Percentiles rank a stretch among this genome's conserved stretches.
Conservation (phyloP, 2,113 vertebrate species). For the Megaleporinus macrocephalus region DNA sequence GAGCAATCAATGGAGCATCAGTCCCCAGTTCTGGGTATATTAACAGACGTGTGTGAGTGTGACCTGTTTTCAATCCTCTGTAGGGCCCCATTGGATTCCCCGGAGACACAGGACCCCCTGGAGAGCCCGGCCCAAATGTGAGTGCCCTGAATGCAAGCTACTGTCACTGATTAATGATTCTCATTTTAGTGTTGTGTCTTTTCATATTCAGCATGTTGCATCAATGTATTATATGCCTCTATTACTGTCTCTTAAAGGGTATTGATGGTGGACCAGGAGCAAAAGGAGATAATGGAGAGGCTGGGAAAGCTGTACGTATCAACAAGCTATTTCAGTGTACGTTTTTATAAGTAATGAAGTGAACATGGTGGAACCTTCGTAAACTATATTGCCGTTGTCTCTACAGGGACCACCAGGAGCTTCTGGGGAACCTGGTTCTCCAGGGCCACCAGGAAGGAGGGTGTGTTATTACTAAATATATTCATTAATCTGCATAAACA, state of each 20-base stretch:
- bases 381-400: background rate
- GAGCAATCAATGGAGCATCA: background rate
- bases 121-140: slow-evolving; percentile 84
- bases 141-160: slow-evolving; percentile 45
- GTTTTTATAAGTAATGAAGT: background rate
- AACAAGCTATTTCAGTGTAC: background rate
- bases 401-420: slow-evolving; percentile 86
- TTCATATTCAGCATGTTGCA: slow-evolving; percentile 12
- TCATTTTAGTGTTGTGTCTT: background rate
- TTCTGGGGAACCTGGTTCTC: slow-evolving; percentile 87
- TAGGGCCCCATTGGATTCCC: slow-evolving; percentile 87
- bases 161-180: slow-evolving; percentile 19
- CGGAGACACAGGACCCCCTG: slow-evolving; percentile 82
- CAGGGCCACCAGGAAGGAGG: slow-evolving; percentile 86
- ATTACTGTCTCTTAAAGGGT: slow-evolving; percentile 75
- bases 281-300: slow-evolving; percentile 87
- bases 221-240: slow-evolving; percentile 13
- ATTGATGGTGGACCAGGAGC: slow-evolving; percentile 81
- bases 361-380: background rate
- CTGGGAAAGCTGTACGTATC: slow-evolving; percentile 82
- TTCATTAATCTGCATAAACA: background rate
- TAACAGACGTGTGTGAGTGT: background rate
- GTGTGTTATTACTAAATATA: slow-evolving; percentile 68
- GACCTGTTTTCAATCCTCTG: background rate
- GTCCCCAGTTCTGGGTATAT: background rate